phyloP scores from a whole-genome alignment of 2,888 invertebrate species.

The Eupeodes latifasciatus region DNA sequence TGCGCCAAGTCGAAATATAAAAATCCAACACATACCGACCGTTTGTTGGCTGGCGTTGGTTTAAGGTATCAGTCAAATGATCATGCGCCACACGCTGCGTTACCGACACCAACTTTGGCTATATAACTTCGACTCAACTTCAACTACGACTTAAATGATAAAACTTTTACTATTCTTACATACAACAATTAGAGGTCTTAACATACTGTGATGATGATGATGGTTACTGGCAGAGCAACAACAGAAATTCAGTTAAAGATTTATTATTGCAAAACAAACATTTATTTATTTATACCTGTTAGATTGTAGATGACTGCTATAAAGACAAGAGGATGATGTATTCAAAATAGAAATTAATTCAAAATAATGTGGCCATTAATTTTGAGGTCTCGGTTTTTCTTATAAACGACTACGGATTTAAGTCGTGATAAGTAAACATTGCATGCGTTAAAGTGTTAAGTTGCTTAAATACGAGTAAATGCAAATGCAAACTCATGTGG shows the following conservation, averaged over 20 bases:
- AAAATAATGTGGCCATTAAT: constrained; percentile 35
- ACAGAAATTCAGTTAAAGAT: neutral
- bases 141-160: neutral
- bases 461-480: constrained; percentile 12
- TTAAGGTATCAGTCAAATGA: constrained; percentile 6
- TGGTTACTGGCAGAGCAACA: neutral
- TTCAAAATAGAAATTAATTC: constrained; percentile 38
- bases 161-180: neutral
- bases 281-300: constrained; percentile 2
- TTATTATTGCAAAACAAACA: constrained; percentile 34
- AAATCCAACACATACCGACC: neutral
- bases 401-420: neutral
- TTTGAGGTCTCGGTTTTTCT: constrained; percentile 20
- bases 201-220: neutral
- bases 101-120: too few relatives aligned
- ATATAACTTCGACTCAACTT: too few relatives aligned
- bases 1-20: constrained; percentile 32
- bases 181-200: constrained; percentile 23
- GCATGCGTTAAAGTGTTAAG: constrained; percentile 2
- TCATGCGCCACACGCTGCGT: neutral
- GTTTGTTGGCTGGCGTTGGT: neutral
- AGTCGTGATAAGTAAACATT: constrained; percentile 9
- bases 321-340: constrained; percentile 33
- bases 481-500: neutral
- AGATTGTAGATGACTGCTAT: neutral